Percentiles rank a stretch among this genome's conserved stretches.
phyloP scores from a whole-genome alignment of 2,797 vertebrate species.

The Platalea minor region DNA sequence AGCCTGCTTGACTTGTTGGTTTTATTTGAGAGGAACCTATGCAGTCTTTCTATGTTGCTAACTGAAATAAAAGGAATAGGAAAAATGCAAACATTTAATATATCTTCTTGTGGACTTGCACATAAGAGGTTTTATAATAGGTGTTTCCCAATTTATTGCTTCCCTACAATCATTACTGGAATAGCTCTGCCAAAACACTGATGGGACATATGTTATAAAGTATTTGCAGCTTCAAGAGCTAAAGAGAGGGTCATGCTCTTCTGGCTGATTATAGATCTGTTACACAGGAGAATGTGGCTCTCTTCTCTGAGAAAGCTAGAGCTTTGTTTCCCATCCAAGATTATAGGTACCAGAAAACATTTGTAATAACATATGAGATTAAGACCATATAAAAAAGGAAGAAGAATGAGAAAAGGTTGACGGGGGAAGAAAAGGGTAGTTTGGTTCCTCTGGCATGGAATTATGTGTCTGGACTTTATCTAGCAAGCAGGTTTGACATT shows the following conservation, averaged over 20 bases:
- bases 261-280: neutral
- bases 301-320: neutral
- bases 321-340: neutral
- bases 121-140: constrained; percentile 21
- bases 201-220: constrained; percentile 20
- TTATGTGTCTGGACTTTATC: constrained; percentile 3
- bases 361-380: neutral
- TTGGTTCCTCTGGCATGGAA: neutral
- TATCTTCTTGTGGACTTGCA: constrained; percentile 10
- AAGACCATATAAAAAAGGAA: neutral
- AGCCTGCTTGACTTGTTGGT: neutral
- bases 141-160: constrained; percentile 43
- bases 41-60: neutral
- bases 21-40: neutral
- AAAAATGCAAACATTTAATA: constrained; percentile 16
- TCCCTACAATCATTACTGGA: constrained; percentile 2
- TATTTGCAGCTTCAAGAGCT: constrained; percentile 47
- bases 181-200: constrained; percentile 31
- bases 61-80: constrained; percentile 34
- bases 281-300: neutral
- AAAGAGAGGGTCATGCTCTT: neutral
- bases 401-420: neutral
- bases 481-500: constrained; percentile 25
- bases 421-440: neutral
- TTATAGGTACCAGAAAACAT: neutral